Evolutionary conservation across 2,888 invertebrate genomes (phyloP).

Genomic region (Trichogramma evanescens): DNA sequence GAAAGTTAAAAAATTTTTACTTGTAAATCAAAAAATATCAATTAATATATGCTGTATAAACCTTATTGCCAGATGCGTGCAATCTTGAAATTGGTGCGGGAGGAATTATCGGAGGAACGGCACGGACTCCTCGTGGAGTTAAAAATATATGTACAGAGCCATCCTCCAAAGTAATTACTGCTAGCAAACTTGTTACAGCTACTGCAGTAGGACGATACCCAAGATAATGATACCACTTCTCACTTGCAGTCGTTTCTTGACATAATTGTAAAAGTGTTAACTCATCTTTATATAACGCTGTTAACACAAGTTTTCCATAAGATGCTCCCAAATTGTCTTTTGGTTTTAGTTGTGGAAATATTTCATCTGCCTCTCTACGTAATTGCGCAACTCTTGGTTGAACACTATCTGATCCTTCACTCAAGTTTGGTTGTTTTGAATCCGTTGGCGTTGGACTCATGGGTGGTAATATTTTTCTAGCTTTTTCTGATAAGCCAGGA

Average conservation of each 20-base stretch:
- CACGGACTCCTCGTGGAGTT: conserved; percentile 40
- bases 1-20: too few relatives aligned
- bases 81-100: conserved; percentile 42
- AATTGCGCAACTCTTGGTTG: background rate
- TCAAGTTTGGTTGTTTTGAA: background rate
- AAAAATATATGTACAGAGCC: conserved; percentile 43
- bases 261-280: conserved; percentile 42
- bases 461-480: background rate
- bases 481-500: too few relatives aligned
- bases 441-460: background rate
- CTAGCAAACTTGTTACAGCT: conserved; percentile 42
- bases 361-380: conserved; percentile 21
- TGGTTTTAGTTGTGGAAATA: conserved; percentile 40
- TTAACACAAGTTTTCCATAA: too few relatives aligned
- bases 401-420: background rate
- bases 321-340: conserved; percentile 29
- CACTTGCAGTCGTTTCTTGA: conserved; percentile 39
- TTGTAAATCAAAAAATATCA: background rate
- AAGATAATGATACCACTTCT: conserved; percentile 42
- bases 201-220: conserved; percentile 42
- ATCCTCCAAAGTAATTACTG: conserved; percentile 41
- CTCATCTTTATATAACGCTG: conserved; percentile 32
- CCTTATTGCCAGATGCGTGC: conserved; percentile 42
- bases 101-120: conserved; percentile 41
- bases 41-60: conserved; percentile 20